Base-by-base conservation (phyloP, 2,113 vertebrate species). In the Rhinichthys klamathensis region DNA sequence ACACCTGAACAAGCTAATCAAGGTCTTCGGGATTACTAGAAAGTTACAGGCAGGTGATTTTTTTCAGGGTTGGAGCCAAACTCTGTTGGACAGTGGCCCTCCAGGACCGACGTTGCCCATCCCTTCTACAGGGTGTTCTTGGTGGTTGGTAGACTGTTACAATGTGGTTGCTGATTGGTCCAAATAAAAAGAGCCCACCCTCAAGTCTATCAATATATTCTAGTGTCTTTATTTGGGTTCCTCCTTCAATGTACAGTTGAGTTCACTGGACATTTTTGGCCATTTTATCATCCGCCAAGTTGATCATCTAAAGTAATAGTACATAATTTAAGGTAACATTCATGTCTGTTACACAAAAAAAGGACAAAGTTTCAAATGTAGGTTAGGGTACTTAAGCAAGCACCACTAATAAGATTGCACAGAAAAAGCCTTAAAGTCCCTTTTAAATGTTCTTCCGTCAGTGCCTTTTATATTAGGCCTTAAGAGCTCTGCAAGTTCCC, bases 391-490 rank as follows among this genome's bases (percentile, higher is more conserved):
- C 18, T 69, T 69, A 23, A 70, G 8, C 32, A 35, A 69, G 30
- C 65, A 9, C 67, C 32, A 23, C 67, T 70, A n/a, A 23, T 13
- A 4, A n/a, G 2, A 41, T 72, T 11, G n/a, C 13, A 18, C 6
- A 30, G 30, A 27, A 65, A 56, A 65, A 30, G 35, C 13, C 4
- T 27, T 61, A 41, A 78, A 46, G 41, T 46, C 38, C 49, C 78
- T 80, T 65, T 80, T 6, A 27, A 41, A 79, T n/a, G 60, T 80
- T 80, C 79, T 32, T 67, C 18, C 32, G 8, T 35, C 27, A 49
- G 25, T 21, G 5, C 41, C 44, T 80, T 44, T 35, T 82, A 69
- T 35, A n/a, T 41, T 5, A 83, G 30, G 54, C 23, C 76, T 38
- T 60, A 27, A 41, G 7, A 83, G 3, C 49, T 35, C 6, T 6